Evolutionary conservation across 2,888 invertebrate genomes (phyloP).

Genomic region (Cremastinae sp.): DNA sequence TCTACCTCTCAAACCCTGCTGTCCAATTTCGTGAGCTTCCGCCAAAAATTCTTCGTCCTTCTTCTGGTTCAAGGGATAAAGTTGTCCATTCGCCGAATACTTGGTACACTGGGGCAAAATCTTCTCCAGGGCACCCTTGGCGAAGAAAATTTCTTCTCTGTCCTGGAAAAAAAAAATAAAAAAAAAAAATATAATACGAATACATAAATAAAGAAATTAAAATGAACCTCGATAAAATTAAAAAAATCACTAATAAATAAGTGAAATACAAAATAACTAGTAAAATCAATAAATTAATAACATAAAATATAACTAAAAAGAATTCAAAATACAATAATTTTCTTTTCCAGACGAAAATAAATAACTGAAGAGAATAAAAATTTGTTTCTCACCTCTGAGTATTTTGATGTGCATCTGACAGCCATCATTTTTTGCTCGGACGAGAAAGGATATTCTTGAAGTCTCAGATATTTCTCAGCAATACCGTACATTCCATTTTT

Average conservation of each 20-base stretch:
- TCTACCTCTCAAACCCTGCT: slow-evolving; percentile 88
- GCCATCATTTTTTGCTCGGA: slow-evolving; percentile 99
- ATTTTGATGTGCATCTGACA: slow-evolving; percentile 93
- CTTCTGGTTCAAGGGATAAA: slow-evolving; percentile 88
- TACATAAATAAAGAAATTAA: background rate
- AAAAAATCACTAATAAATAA: too few relatives aligned
- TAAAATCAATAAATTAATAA: too few relatives aligned
- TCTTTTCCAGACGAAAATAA: too few relatives aligned
- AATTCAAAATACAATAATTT: too few relatives aligned
- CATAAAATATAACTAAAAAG: too few relatives aligned
- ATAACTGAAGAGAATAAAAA: too few relatives aligned
- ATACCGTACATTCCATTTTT: slow-evolving; percentile 94
- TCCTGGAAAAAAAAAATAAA: slow-evolving; percentile 68
- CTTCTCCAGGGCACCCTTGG: slow-evolving; percentile 97
- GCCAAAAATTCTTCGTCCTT: slow-evolving; percentile 91
- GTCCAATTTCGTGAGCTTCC: slow-evolving; percentile 92
- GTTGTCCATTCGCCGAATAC: slow-evolving; percentile 88
- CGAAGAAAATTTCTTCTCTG: slow-evolving; percentile 91
- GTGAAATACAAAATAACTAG: too few relatives aligned
- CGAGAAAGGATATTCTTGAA: slow-evolving; percentile 96
- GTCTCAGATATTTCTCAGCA: slow-evolving; percentile 89
- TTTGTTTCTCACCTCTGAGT: slow-evolving; percentile 82
- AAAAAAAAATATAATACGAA: slow-evolving; percentile 21
- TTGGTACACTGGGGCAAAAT: slow-evolving; percentile 92
- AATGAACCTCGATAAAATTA: too few relatives aligned